Evolutionary conservation across 2,888 invertebrate species (phyloP), one percentile per base, ranked within the genome.

Genomic region (Caenorhabditis sulstoni): DNA sequence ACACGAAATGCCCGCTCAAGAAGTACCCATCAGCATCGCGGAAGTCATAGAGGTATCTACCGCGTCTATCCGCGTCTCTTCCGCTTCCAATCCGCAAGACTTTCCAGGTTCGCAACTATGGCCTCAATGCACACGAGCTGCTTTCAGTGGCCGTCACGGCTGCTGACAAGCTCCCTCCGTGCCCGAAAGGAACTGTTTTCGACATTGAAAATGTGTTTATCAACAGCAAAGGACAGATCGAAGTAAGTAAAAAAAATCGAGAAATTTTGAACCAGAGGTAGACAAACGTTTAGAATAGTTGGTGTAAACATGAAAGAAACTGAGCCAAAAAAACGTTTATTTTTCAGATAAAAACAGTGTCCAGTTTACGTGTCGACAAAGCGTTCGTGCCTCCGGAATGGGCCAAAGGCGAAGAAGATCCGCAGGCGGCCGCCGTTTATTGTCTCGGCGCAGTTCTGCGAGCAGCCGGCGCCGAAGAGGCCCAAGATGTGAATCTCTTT

Each of bases 401-500:
- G 86, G 64, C 74, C 16, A 79, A 78, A 57, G 82, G 82, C 1
- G 83, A 85, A 73, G 82, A 79, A 61, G 80, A 84, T 45, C 73
- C 81, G 1, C 66, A 68, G 23, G 86, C 86, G 3, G 86, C 86
- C 7, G 81, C 86, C 14, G 84, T 86, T 12, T 86, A 81, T 59
- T 86, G 86, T 55, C 71, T 84, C 47, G 86, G 86, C 57, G 86
- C 78, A 66, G 85, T 85, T 35, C 70, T 85, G n/a, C 59, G 84
- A 41, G 80, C 79, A 50, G 82, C 85, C 47, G 86, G 86, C n/a
- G 84, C 81, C 3, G 84, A 84, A 65, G 74, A 83, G 68, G 81
- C 84, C 5, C 65, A 71, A 5, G 89, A 89, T 65, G 88, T 86
- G 14, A 83, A 86, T 47, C 77, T 89, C 5, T 87, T 86, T 77